phyloP scores from a whole-genome alignment of 2,113 vertebrate species.

The Ornithorhynchus anatinus region DNA sequence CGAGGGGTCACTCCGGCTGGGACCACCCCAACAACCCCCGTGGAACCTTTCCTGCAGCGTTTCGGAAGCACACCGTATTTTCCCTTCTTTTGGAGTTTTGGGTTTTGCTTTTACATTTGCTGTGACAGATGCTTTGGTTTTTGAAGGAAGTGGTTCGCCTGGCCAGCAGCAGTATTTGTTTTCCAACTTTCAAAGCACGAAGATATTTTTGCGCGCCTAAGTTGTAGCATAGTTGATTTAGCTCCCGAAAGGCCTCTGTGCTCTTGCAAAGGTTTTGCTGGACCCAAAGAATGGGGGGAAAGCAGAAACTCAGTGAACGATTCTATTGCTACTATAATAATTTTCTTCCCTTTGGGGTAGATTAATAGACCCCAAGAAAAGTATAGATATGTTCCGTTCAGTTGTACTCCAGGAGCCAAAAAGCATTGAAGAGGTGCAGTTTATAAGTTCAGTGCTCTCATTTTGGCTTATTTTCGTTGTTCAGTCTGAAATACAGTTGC shows the following conservation, averaged over 20 bases:
- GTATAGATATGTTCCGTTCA: constrained; percentile 4
- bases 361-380: constrained; percentile 17
- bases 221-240: not conserved
- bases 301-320: constrained; percentile 7
- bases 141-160: constrained; percentile 44
- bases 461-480: constrained; percentile 57
- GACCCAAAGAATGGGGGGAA: constrained; percentile 22
- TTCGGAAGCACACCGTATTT: constrained; percentile 46
- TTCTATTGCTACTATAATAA: constrained; percentile 13
- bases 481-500: constrained; percentile 48
- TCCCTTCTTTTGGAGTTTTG: constrained; percentile 45
- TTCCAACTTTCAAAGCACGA: constrained; percentile 23
- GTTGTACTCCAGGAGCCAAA: constrained; percentile 8
- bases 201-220: not conserved
- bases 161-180: constrained; percentile 28
- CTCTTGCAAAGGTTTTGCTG: constrained; percentile 32
- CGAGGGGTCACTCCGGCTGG: too few relatives aligned
- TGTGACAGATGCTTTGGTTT: not conserved
- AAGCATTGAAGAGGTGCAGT: constrained; percentile 30
- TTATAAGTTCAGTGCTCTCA: constrained; percentile 39
- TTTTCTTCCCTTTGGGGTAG: constrained; percentile 39
- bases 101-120: constrained; percentile 7
- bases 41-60: constrained; percentile 17
- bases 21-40: not conserved
- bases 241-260: constrained; percentile 35